Base-by-base conservation (phyloP, 2,797 vertebrate genomes). In the Lithobates sylvaticus region DNA sequence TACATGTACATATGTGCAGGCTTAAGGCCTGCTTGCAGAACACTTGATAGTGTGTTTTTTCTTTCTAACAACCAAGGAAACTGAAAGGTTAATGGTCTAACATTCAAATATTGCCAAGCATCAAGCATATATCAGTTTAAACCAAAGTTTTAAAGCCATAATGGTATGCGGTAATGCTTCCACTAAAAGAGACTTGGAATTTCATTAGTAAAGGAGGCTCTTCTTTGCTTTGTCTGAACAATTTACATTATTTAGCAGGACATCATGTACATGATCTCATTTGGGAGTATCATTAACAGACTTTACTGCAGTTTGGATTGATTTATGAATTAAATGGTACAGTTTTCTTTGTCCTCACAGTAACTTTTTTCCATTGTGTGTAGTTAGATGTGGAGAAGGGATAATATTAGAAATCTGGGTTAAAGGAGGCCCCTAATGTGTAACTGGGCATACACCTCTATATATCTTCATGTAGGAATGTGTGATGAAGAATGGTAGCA, bases 221-320 rank as follows among this genome's bases (percentile, higher is more conserved):
- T 83, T 76, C 42, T 50, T 34, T 76, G 73, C 6, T 47, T 76
- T 73, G 68, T 13, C 36, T 36, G 71, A 39, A 44, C 36, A 50
- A 32, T 26, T 61, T 83, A 54, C 81, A 76, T 76, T 76, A 83
- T 83, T 83, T 76, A 83, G 44, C 81, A 79, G 77, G 39, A 79
- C 39, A 61, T 39, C 58, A 67, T 64, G 23, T 36, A 78, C 58
- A 79, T 79, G 21, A 79, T 79, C 77, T 79, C 65, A 39, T 65
- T 44, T 54, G 27, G 27, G 77, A 21, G 64, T 79, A 79, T 67
- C 77, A 67, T 67, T 79, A 68, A 21, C 77, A 67, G 39, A 27
- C 77, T 44, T 79, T 79, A 72, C 70, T 72, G 70, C 39, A 68
- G 34, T 16, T 79, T 16, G 26, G 64, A 68, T 32, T 79, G 64